A percentile compares a stretch with the other conserved stretches of the same genome.
Conservation (phyloP, 2,113 vertebrate genomes). For the human (Homo sapiens) region DNA sequence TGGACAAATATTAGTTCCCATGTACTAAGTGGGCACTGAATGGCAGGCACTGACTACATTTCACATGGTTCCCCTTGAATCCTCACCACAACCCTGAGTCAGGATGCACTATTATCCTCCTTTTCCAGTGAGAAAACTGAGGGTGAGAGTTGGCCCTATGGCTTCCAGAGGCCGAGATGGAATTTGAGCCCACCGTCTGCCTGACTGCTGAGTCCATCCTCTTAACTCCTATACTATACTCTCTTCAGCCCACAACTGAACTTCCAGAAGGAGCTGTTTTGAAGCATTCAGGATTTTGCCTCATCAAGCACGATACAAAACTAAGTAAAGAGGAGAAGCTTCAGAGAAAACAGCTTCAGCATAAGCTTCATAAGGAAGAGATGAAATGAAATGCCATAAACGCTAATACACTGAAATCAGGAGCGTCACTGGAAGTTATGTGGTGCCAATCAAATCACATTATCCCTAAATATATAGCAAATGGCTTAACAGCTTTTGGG, state of each 20-base stretch:
- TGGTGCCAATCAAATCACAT: background rate
- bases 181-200: background rate
- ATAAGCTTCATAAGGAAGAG: background rate
- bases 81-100: background rate
- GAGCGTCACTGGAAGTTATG: background rate
- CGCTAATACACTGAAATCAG: background rate
- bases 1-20: background rate
- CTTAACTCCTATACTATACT: background rate
- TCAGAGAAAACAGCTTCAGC: background rate
- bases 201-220: background rate
- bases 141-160: background rate
- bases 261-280: background rate
- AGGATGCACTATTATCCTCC: too few relatives aligned
- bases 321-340: background rate
- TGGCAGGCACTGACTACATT: background rate
- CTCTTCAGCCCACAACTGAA: background rate
- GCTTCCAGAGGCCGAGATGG: background rate
- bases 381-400: background rate
- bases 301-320: background rate
- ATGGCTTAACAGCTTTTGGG: background rate
- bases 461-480: background rate
- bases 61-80: background rate
- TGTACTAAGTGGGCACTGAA: background rate
- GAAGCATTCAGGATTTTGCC: background rate
- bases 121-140: background rate